Percentiles rank a stretch among this genome's conserved stretches.
Conservation (phyloP, 2,888 invertebrate genomes). For the Deroplatys truncata region DNA sequence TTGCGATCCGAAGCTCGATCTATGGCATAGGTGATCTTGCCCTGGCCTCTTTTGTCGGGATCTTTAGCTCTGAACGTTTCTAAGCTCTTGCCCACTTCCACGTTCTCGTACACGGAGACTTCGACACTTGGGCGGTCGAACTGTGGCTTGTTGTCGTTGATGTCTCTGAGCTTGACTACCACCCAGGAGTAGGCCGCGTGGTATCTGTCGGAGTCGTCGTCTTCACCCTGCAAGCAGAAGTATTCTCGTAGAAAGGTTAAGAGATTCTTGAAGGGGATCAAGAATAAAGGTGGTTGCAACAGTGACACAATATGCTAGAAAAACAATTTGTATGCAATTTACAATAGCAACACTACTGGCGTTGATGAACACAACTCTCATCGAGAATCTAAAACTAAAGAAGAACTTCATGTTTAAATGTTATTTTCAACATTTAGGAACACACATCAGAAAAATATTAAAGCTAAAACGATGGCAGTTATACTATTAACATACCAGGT, state of each 20-base stretch:
- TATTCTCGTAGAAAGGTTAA: neutral
- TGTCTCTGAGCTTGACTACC: conserved; percentile 47
- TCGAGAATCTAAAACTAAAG: too few species aligned
- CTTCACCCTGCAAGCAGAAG: conserved; percentile 36
- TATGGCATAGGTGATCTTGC: conserved; percentile 42
- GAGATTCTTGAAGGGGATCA: neutral
- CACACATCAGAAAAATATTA: too few species aligned
- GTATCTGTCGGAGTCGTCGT: conserved; percentile 48
- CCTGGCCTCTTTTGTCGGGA: conserved; percentile 25
- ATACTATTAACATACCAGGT: too few species aligned
- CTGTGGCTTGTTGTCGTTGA: conserved; percentile 52
- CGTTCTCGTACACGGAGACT: conserved; percentile 47
- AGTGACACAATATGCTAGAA: too few species aligned
- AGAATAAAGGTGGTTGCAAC: too few species aligned
- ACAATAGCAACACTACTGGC: neutral
- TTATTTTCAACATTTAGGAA: too few species aligned
- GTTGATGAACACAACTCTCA: too few species aligned
- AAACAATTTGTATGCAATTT: too few species aligned
- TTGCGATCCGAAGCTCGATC: conserved; percentile 50
- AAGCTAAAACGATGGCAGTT: too few species aligned
- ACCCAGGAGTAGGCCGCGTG: conserved; percentile 50
- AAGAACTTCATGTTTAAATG: too few species aligned
- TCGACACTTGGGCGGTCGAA: conserved; percentile 49
- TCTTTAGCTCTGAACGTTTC: conserved; percentile 38
- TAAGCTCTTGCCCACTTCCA: conserved; percentile 46